phyloP scores from a whole-genome alignment of 2,888 invertebrate species.

The Trachelus stipa region DNA sequence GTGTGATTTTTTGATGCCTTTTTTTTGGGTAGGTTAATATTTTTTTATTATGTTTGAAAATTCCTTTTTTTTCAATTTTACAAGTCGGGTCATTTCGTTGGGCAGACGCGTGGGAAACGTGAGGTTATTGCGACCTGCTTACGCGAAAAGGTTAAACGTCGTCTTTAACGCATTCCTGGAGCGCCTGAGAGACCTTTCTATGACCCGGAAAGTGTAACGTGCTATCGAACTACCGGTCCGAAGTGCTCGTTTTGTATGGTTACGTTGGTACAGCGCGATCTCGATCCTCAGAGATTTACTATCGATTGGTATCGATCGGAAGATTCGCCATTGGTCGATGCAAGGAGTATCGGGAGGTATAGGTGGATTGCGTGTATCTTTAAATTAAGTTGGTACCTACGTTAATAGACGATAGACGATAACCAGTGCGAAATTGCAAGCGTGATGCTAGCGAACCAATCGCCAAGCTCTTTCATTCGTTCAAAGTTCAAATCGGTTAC shows the following conservation, averaged over 20 bases:
- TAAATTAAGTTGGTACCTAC: neutral
- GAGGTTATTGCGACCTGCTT: conserved; percentile 47
- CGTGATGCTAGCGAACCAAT: neutral
- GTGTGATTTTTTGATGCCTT: neutral
- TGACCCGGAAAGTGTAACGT: conserved; percentile 39
- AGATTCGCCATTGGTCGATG: neutral
- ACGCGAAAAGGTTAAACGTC: conserved; percentile 54
- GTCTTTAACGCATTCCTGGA: conserved; percentile 52
- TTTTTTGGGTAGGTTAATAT: neutral
- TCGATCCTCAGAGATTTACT: neutral
- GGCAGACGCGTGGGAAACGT: conserved; percentile 44
- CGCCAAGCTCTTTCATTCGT: neutral
- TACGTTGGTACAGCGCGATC: neutral
- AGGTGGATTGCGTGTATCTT: neutral
- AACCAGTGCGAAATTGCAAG: neutral
- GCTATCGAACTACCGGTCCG: conserved; percentile 13
- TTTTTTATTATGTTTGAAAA: neutral
- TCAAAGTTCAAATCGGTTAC: neutral
- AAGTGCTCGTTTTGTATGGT: neutral
- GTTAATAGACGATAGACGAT: neutral
- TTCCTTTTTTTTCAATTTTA: neutral
- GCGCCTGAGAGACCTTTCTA: conserved; percentile 40
- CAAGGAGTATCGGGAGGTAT: neutral
- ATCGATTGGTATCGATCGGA: neutral
- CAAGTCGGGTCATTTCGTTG: neutral